A percentile compares a stretch with the other conserved stretches of the same genome.
phyloP scores from a whole-genome alignment of 2,888 invertebrate genomes.

The Drosophila anceps region DNA sequence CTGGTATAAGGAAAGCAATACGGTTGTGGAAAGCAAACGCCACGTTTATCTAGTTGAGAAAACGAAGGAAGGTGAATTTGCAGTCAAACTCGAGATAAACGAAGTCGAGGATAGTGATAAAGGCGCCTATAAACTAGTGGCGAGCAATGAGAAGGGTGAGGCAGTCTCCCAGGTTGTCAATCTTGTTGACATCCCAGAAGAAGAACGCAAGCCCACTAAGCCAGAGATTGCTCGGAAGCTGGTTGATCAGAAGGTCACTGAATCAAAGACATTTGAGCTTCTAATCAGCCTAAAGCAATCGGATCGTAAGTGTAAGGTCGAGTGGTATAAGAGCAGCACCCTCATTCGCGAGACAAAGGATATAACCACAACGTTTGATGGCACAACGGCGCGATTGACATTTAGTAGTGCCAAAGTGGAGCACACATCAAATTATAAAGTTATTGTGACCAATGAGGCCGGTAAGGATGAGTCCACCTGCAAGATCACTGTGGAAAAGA shows the following conservation, averaged over 20 bases:
- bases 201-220: slow-evolving; percentile 91
- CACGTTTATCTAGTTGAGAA: slow-evolving; percentile 83
- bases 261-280: slow-evolving; percentile 92
- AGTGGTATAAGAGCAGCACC: slow-evolving; percentile 94
- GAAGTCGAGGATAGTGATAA: slow-evolving; percentile 93
- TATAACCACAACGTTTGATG: slow-evolving; percentile 92
- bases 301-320: slow-evolving; percentile 92
- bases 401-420: slow-evolving; percentile 92
- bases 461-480: slow-evolving; percentile 96
- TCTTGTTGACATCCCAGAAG: slow-evolving; percentile 92
- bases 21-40: slow-evolving; percentile 89
- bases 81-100: slow-evolving; percentile 95
- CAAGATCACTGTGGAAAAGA: slow-evolving; percentile 91
- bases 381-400: slow-evolving; percentile 91
- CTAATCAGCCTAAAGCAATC: slow-evolving; percentile 90
- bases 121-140: slow-evolving; percentile 95
- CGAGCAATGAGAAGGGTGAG: slow-evolving; percentile 97
- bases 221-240: slow-evolving; percentile 93
- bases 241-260: slow-evolving; percentile 89
- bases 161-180: slow-evolving; percentile 95
- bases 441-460: slow-evolving; percentile 95
- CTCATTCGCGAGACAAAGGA: slow-evolving; percentile 92
- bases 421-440: slow-evolving; percentile 92
- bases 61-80: slow-evolving; percentile 92
- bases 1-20: slow-evolving; percentile 95